Conservation (phyloP, 2,797 vertebrate genomes). For the Galaxias olidus region DNA sequence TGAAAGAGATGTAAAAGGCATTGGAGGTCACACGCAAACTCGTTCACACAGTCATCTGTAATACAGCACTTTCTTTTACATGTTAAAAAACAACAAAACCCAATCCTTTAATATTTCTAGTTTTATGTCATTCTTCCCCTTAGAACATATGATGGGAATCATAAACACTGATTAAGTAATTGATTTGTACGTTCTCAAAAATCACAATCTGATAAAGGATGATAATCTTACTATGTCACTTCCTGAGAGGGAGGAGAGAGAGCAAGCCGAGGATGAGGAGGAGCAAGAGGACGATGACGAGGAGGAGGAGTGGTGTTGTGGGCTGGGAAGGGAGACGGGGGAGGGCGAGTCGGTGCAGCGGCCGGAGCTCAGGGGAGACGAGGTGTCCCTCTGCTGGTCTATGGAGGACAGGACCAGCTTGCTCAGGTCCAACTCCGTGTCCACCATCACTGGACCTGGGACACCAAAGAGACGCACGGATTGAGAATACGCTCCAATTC, state of each 20-base stretch:
- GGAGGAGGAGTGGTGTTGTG: slow-evolving; percentile 75
- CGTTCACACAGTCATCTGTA: not conserved
- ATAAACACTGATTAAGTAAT: not conserved
- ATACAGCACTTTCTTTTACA: too few species aligned
- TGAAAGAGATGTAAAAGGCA: not conserved
- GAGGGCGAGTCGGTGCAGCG: slow-evolving; percentile 81
- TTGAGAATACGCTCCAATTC: too few species aligned
- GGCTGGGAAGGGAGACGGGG: slow-evolving; percentile 83
- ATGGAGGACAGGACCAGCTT: slow-evolving; percentile 66
- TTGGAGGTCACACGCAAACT: too few species aligned
- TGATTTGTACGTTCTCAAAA: not conserved
- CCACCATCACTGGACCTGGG: slow-evolving; percentile 34
- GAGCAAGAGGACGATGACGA: slow-evolving; percentile 11
- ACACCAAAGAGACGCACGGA: not conserved
- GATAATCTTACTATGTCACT: slow-evolving; percentile 85
- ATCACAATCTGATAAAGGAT: not conserved
- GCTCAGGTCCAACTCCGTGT: slow-evolving; percentile 57
- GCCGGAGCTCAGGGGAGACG: slow-evolving; percentile 77
- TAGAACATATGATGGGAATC: not conserved
- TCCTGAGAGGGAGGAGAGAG: slow-evolving; percentile 84
- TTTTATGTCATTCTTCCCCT: not conserved
- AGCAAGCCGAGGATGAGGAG: slow-evolving; percentile 79
- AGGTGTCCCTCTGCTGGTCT: slow-evolving; percentile 78
- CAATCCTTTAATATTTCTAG: too few species aligned
- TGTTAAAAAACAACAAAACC: too few species aligned